phyloP scores from a whole-genome alignment of 2,797 vertebrate genomes.

The Thripadectes ignobilis region DNA sequence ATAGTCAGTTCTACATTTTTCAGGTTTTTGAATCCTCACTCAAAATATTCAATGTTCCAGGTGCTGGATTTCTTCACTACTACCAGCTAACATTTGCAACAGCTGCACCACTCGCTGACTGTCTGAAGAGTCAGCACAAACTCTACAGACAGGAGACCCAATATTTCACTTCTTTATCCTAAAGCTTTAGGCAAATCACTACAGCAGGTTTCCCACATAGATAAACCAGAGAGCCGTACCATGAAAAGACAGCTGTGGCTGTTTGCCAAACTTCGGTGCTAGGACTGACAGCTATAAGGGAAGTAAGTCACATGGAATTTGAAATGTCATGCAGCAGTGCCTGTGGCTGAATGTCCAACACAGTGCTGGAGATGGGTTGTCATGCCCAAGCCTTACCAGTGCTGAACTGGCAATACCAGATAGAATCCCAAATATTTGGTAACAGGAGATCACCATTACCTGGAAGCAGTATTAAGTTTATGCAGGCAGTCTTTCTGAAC shows the following conservation, averaged over 20 bases:
- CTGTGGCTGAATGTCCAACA: not conserved
- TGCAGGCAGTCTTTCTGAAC: not conserved
- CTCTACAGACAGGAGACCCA: not conserved
- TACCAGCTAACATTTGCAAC: not conserved
- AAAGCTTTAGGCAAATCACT: not conserved
- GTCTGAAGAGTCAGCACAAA: not conserved
- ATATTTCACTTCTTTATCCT: not conserved
- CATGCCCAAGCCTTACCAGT: not conserved
- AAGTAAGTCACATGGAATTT: not conserved
- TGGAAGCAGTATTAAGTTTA: not conserved
- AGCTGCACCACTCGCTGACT: not conserved
- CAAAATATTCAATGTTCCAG: not conserved
- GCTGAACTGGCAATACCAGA: not conserved
- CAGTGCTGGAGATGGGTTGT: accelerated
- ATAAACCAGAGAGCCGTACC: not conserved
- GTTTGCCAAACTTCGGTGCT: not conserved
- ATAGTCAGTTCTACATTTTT: not conserved
- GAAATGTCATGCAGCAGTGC: not conserved
- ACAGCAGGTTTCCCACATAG: not conserved
- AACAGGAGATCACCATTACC: not conserved
- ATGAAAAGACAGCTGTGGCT: not conserved
- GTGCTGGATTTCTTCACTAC: not conserved
- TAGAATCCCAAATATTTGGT: not conserved
- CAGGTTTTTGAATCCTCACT: not conserved
- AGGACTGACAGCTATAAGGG: not conserved